These are phyloP conservation scores for Falco punctatus DNA, from an alignment of 2,113 vertebrate species.

Conservation along the genomic window DNA sequence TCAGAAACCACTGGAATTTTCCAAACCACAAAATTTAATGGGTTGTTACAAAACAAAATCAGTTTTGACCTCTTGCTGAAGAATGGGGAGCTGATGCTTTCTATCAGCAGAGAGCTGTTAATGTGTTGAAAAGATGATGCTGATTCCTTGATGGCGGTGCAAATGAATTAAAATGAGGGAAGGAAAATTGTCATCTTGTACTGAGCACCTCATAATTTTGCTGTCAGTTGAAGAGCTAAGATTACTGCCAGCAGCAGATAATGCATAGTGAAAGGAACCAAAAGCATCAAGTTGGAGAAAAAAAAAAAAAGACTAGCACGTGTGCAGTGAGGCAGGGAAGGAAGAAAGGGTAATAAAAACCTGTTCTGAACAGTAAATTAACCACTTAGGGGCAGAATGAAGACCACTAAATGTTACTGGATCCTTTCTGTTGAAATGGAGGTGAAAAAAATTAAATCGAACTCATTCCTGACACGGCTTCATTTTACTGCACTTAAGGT, in stretches of 20 bases:
- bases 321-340: constrained; percentile 35
- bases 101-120: constrained; percentile 43
- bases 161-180: constrained; percentile 56
- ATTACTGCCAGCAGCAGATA: constrained; percentile 51
- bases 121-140: background rate
- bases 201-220: constrained; percentile 67
- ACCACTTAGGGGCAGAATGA: constrained; percentile 32
- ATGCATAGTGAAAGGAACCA: constrained; percentile 39
- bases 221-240: constrained; percentile 63
- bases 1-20: constrained; percentile 18
- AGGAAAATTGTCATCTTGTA: constrained; percentile 52
- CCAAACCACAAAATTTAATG: constrained; percentile 44
- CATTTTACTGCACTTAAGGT: background rate
- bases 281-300: constrained; percentile 44
- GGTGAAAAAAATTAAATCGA: background rate
- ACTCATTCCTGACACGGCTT: background rate
- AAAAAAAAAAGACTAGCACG: background rate
- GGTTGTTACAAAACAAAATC: constrained; percentile 42
- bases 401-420: background rate
- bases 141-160: constrained; percentile 24
- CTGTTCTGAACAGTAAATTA: constrained; percentile 53
- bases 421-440: background rate
- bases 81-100: constrained; percentile 26
- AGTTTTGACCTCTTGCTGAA: constrained; percentile 45
- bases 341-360: constrained; percentile 45